phyloP scores from a whole-genome alignment of 1,140 invertebrate genomes.

The Magallana angulata region DNA sequence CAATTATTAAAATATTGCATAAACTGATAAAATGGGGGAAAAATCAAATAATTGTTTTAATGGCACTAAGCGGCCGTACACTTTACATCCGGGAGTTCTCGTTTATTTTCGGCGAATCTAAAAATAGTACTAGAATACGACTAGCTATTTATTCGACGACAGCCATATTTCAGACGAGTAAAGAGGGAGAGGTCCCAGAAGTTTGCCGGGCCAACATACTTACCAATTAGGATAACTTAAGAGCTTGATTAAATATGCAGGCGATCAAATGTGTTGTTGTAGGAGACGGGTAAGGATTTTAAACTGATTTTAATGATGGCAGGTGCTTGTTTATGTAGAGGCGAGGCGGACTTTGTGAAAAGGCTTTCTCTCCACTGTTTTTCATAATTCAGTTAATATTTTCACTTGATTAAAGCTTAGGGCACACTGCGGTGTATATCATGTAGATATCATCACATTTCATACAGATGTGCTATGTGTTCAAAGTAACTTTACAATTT shows the following conservation, averaged over 20 bases:
- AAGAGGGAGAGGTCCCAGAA: conserved; percentile 50
- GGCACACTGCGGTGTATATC: neutral
- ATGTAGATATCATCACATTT: neutral
- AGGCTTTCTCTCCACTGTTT: neutral
- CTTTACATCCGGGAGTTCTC: conserved; percentile 47
- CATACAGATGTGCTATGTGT: neutral
- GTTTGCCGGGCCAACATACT: conserved; percentile 22
- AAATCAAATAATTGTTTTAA: neutral
- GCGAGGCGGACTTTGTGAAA: conserved; percentile 8
- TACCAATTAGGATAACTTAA: conserved; percentile 28
- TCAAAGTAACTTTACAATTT: neutral
- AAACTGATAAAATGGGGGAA: too few relatives aligned
- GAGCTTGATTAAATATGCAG: conserved; percentile 49
- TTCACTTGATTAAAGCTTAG: neutral
- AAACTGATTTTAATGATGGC: neutral
- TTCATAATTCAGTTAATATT: neutral
- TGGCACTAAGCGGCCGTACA: neutral
- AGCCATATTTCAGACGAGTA: conserved; percentile 59
- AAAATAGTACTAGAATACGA: conserved; percentile 52
- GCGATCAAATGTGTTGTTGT: conserved; percentile 62
- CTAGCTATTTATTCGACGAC: conserved; percentile 46
- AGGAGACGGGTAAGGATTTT: conserved; percentile 57
- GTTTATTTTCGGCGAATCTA: conserved; percentile 50
- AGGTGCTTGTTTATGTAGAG: conserved; percentile 25
- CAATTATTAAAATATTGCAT: too few relatives aligned